Evolutionary conservation across 2,888 invertebrate genomes (phyloP).

Genomic region (Temnothorax unifasciatus): DNA sequence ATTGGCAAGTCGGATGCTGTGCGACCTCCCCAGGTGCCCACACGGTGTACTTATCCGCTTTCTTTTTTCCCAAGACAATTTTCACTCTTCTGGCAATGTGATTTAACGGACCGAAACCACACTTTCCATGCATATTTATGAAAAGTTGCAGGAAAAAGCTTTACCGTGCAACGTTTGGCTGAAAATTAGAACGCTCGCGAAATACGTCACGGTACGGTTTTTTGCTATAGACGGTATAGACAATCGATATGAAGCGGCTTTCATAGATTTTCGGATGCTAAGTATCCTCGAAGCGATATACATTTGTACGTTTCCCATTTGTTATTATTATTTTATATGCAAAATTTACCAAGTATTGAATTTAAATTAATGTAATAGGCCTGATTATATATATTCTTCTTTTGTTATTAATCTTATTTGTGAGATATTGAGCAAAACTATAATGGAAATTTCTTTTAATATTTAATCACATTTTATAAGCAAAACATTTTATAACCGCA

Average conservation of each 20-base stretch:
- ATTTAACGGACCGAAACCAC: slow-evolving; percentile 70
- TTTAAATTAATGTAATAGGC: background rate
- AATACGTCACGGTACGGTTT: background rate
- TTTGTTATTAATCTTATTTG: background rate
- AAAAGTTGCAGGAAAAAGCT: slow-evolving; percentile 56
- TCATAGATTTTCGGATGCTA: background rate
- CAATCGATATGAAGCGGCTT: background rate
- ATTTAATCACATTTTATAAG: background rate
- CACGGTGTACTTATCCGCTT: slow-evolving; percentile 65
- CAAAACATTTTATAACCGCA: background rate
- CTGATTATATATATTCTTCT: background rate
- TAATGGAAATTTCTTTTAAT: background rate
- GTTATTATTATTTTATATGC: slow-evolving; percentile 4
- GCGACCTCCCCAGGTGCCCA: slow-evolving; percentile 61
- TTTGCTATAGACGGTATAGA: background rate
- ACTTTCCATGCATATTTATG: slow-evolving; percentile 71
- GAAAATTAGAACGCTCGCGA: slow-evolving; percentile 19
- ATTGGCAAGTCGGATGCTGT: slow-evolving; percentile 65
- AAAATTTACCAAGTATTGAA: background rate
- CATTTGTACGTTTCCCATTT: background rate
- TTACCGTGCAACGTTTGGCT: slow-evolving; percentile 48
- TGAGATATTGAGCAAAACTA: background rate
- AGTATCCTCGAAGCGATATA: background rate
- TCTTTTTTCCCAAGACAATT: slow-evolving; percentile 74
- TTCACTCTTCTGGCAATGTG: slow-evolving; percentile 73